A percentile compares a stretch with the other conserved stretches of the same genome.
Evolutionary conservation across 2,113 vertebrate species (phyloP).

Genomic region (Trogon surrucura): DNA sequence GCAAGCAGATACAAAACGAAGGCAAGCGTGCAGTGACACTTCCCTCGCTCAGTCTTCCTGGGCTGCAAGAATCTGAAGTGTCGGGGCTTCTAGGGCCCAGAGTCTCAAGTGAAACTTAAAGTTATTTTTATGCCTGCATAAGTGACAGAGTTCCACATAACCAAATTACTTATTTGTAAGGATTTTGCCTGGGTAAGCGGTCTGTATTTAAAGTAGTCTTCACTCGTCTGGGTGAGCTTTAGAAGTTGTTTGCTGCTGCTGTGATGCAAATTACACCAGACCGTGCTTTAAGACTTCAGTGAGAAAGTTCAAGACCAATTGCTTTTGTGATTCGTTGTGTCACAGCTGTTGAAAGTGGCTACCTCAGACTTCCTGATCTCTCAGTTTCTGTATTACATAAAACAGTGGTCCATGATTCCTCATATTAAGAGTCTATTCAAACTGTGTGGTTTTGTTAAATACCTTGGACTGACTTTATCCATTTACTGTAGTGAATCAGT

Average conservation of each 20-base stretch:
- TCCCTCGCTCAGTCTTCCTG: not conserved
- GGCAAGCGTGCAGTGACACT: not conserved
- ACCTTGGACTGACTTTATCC: not conserved
- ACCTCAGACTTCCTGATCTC: not conserved
- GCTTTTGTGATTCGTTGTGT: not conserved
- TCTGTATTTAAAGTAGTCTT: not conserved
- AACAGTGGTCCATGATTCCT: not conserved
- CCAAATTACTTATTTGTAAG: not conserved
- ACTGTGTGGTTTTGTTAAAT: not conserved
- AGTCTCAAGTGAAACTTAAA: not conserved
- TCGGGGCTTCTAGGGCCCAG: not conserved
- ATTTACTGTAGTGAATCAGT: not conserved
- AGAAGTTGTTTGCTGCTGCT: not conserved
- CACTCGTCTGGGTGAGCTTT: not conserved
- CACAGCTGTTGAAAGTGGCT: not conserved
- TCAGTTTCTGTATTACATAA: not conserved
- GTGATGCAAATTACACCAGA: not conserved
- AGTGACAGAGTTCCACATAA: rapidly evolving
- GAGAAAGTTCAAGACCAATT: not conserved
- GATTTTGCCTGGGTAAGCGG: not conserved
- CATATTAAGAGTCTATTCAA: not conserved
- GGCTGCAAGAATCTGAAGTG: not conserved
- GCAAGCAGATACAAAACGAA: not conserved
- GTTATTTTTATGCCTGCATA: not conserved
- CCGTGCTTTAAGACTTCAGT: not conserved